A percentile compares a stretch with the other conserved stretches of the same genome.
Evolutionary conservation across 2,888 invertebrate species (phyloP).

Genomic region (Zootermopsis nevadensis): DNA sequence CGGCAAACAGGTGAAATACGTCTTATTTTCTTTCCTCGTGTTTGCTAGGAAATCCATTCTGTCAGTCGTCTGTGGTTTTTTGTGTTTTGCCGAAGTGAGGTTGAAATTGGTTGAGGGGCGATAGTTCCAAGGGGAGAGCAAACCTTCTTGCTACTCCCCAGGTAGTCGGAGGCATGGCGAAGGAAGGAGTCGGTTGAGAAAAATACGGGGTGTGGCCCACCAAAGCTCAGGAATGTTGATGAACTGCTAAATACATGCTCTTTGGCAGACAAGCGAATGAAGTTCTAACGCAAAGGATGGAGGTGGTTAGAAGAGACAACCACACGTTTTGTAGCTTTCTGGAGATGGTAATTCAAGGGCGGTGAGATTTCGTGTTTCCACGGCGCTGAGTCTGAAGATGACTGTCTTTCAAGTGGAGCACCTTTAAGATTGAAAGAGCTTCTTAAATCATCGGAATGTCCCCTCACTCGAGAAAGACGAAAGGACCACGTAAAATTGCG

Average conservation of each 20-base stretch:
- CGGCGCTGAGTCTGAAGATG: no score
- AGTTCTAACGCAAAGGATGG: not conserved
- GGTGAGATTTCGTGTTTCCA: no score
- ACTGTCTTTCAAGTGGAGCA: no score
- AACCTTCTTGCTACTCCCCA: constrained; percentile 36
- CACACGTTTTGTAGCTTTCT: not conserved
- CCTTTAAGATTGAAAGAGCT: no score
- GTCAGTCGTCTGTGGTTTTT: not conserved
- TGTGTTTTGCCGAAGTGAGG: not conserved
- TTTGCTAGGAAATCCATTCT: no score
- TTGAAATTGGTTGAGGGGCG: constrained; percentile 35
- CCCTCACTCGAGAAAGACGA: no score
- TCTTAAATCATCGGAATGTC: no score
- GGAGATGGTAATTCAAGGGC: not conserved
- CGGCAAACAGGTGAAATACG: no score
- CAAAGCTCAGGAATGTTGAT: not conserved
- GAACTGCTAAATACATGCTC: not conserved
- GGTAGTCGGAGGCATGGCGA: constrained; percentile 33
- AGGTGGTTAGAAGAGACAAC: not conserved
- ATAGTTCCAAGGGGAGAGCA: constrained; percentile 41
- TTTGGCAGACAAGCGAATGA: not conserved
- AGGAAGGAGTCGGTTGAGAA: constrained; percentile 7
- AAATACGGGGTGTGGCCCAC: constrained; percentile 4
- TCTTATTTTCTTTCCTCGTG: no score
- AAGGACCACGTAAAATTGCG: no score